Base-by-base conservation (phyloP, 2,113 vertebrate species). In the Petroica traversi region DNA sequence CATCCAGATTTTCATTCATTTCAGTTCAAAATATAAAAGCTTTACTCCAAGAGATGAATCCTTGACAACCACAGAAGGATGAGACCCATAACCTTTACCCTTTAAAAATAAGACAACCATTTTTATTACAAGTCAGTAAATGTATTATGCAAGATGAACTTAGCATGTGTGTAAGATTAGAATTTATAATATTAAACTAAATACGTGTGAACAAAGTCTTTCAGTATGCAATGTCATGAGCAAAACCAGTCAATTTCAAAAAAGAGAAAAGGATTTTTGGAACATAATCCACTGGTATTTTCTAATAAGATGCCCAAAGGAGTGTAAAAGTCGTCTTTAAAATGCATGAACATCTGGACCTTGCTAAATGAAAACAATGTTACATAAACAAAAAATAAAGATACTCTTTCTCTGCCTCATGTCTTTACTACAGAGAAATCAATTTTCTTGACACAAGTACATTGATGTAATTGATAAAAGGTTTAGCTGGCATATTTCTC, bases 351-450 rank as follows among this genome's bases (percentile, higher is more conserved):
- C 94, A 97, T 97, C 95, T 98, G 97, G 97, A 96, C 75, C 26
- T 36, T 94, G 81, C 68, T 97, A 98, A 98, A 95, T 97, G 92
- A 97, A 98, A 96, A 95, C 93, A 96, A 93, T 92, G 72, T 95
- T 95, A 92, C 64, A 86, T 92, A 97, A 97, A 96, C 55, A 94
- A 95, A 81, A 93, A 96, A 96, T 92, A 96, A 95, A 96, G 92
- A 19, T 45, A 90, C 79, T 96, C 83, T 81, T 97, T 67, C 92
- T 97, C 67, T 94, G 64, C 82, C 91, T 97, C 68, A 58, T 83
- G 54, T 94, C 81, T 95, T 95, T 93, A 91, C 61, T 74, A 97
- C 72, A 85, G 91, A 97, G 62, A 96, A 97, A 97, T 95, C 86
- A 81, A 89, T 98, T 95, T 97, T 89, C 73, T 85, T 97, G 95